Percentiles rank a stretch among this genome's conserved stretches.
phyloP scores from a whole-genome alignment of 2,113 vertebrate genomes.

The Pelobates fuscus region DNA sequence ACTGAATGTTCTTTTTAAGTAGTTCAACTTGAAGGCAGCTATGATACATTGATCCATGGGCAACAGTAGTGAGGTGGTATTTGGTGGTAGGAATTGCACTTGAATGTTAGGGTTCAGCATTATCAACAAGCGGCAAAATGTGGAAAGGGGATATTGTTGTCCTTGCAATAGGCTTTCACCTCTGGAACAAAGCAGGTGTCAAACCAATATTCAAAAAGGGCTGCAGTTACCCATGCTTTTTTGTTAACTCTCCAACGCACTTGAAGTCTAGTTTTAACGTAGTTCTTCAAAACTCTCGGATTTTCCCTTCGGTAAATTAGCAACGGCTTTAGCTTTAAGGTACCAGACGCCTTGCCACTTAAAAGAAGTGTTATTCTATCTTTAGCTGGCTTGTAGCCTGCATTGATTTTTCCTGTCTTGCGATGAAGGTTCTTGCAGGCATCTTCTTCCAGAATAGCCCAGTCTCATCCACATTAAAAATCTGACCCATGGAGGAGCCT shows the following conservation, averaged over 20 bases:
- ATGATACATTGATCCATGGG: not conserved
- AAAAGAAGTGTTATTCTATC: no score
- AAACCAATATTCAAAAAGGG: no score
- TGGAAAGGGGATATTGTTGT: not conserved
- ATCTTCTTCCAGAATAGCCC: no score
- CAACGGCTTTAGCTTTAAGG: slow-evolving; percentile 1
- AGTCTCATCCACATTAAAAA: no score
- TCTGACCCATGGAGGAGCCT: not conserved
- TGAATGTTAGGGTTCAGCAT: not conserved
- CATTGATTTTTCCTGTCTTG: not conserved
- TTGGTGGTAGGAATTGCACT: no score
- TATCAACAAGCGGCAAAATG: not conserved
- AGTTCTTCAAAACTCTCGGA: slow-evolving; percentile 2
- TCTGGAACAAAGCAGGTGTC: no score
- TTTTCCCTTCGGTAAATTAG: not conserved
- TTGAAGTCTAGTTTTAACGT: not conserved
- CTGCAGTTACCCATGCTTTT: no score
- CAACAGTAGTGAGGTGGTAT: no score
- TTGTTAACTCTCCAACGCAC: not conserved
- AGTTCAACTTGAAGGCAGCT: not conserved
- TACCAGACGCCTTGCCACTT: not conserved
- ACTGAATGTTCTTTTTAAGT: no score
- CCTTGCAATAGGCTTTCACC: no score
- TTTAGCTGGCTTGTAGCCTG: not conserved
- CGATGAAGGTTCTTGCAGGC: no score